These are phyloP conservation scores for Octonoba sinensis DNA, from an alignment of 2,888 invertebrate species.

Conservation along the genomic window DNA sequence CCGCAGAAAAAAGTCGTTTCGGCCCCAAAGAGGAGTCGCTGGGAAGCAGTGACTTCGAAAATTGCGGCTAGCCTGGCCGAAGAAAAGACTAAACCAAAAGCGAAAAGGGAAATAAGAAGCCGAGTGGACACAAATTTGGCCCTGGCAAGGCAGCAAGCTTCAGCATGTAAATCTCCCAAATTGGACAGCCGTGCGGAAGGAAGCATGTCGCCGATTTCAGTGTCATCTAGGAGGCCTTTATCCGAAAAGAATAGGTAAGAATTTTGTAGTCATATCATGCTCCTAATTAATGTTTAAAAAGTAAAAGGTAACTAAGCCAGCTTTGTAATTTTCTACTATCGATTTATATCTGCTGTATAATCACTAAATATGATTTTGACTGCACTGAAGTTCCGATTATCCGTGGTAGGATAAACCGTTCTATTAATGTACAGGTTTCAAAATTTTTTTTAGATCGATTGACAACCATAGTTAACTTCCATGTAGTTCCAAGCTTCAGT, in stretches of 20 bases:
- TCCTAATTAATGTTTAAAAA: no score
- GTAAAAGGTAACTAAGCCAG: no score
- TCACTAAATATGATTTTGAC: no score
- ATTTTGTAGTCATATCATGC: not conserved
- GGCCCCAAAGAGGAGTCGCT: conserved; percentile 77
- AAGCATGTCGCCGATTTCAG: conserved; percentile 48
- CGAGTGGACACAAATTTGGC: conserved; percentile 75
- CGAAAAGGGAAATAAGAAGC: conserved; percentile 87
- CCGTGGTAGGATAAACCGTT: no score
- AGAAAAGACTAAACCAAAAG: conserved; percentile 78
- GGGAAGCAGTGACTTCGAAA: conserved; percentile 88
- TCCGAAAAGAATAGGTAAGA: conserved; percentile 36
- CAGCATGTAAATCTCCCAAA: conserved; percentile 40
- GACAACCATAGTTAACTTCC: no score
- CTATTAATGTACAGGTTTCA: no score
- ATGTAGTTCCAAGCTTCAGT: no score
- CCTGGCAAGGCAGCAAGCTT: conserved; percentile 32
- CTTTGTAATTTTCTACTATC: no score
- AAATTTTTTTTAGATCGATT: no score
- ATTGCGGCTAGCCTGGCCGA: conserved; percentile 81
- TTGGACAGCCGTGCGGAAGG: conserved; percentile 38
- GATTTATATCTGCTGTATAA: no score
- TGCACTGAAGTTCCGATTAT: no score
- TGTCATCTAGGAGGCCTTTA: conserved; percentile 38
- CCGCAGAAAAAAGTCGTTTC: conserved; percentile 1